A percentile compares a stretch with the other conserved stretches of the same genome.
These are phyloP conservation scores for Mesoligia furuncula DNA, from an alignment of 2,888 invertebrate species.

Conservation along the genomic window DNA sequence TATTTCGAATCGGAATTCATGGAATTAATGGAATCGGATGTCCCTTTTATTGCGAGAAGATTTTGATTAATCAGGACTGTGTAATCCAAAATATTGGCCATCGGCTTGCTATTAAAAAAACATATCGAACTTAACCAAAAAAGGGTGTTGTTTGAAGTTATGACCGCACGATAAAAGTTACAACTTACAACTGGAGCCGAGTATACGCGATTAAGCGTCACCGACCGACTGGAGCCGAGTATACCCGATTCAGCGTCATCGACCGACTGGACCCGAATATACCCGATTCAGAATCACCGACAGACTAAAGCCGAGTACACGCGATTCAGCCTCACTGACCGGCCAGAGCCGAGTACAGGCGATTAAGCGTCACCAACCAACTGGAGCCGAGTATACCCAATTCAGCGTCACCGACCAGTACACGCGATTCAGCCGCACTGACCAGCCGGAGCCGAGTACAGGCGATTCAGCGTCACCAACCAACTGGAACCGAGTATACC, in stretches of 20 bases:
- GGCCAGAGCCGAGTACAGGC: too few species aligned
- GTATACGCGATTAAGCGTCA: not conserved
- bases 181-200: not conserved
- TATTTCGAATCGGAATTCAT: constrained; percentile 39
- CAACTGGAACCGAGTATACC: too few species aligned
- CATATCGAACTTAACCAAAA: not conserved
- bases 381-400: too few species aligned
- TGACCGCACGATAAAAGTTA: not conserved
- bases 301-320: too few species aligned
- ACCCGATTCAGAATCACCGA: not conserved
- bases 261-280: not conserved
- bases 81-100: constrained; percentile 19
- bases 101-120: not conserved
- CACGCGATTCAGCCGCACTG: too few species aligned
- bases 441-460: too few species aligned
- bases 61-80: constrained; percentile 39
- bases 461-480: too few species aligned
- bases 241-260: not conserved
- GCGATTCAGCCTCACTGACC: too few species aligned
- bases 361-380: too few species aligned
- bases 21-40: constrained; percentile 28
- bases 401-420: too few species aligned
- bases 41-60: constrained; percentile 18
- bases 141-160: not conserved
- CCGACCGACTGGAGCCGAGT: not conserved